Percentiles rank a stretch among this genome's conserved stretches.
Evolutionary conservation across 2,113 vertebrate species (phyloP).

Genomic region (Ploceus nigricollis): DNA sequence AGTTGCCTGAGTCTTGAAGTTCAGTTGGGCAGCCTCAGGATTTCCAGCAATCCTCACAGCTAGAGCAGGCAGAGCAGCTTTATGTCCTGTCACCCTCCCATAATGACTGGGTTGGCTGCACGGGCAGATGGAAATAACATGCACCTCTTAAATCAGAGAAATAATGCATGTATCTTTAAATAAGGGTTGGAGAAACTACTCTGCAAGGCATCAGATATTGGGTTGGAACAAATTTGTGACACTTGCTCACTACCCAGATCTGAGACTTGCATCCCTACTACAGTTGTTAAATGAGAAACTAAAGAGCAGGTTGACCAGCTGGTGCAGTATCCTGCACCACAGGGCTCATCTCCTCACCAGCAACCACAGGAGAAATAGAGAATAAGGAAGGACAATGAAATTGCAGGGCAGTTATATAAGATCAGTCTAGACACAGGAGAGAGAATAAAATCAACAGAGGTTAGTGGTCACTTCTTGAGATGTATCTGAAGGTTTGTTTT

Average conservation of each 20-base stretch:
- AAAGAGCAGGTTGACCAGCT: background rate
- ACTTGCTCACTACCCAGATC: background rate
- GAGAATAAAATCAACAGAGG: background rate
- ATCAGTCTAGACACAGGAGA: background rate
- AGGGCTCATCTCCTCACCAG: background rate
- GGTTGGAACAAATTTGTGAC: background rate
- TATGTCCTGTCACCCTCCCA: background rate
- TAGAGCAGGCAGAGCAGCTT: background rate
- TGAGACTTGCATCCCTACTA: background rate
- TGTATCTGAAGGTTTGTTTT: background rate
- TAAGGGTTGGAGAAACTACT: background rate
- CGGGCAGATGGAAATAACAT: background rate
- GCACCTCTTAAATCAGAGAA: background rate
- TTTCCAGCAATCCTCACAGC: background rate
- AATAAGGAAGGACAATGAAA: background rate
- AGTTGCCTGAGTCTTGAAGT: background rate
- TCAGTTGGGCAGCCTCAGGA: background rate
- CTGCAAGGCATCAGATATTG: background rate
- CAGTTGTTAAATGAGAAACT: background rate
- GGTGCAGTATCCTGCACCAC: background rate
- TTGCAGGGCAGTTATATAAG: background rate
- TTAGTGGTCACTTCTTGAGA: background rate
- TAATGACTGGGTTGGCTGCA: accelerated
- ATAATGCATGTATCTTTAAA: background rate
- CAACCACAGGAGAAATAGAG: background rate